Evolutionary conservation across 1,140 invertebrate genomes (phyloP), one percentile per base, ranked within the genome.

Genomic region (Musca domestica): DNA sequence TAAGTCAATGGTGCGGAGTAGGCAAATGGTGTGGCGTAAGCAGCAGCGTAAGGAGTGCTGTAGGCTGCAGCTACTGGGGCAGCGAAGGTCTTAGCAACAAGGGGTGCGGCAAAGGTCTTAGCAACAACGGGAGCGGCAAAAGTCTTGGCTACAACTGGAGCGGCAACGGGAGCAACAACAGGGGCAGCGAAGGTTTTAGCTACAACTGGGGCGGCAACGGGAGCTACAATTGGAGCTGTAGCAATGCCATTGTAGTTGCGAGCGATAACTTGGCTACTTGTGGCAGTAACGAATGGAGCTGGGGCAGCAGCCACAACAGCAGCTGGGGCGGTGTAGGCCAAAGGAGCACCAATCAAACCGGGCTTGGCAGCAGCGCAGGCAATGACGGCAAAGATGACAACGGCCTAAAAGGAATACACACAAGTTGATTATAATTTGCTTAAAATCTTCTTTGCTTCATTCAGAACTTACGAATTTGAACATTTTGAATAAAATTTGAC

Each of bases 261-360:
- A 61, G 82, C 80, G 66, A 84, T 74, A 48, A 81, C 78, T 67
- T 85, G 84, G 54, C 82, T 84, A 68, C 83, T 84, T 66, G 76
- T 77, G 17, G 84, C 83, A 6, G 83, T 83, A 14, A 84, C 80
- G 27, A 82, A 67, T n/a, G n/a, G n/a, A n/a, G n/a, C n/a, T n/a
- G n/a, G 73, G 0, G 75, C 70, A 14, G 80, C 70, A 9, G 78
- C 76, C 9, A 76, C 76, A 10, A 71, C 72, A 7, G 78, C 71
- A 25, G 74, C 74, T 17, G 73, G 71, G 41, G 46, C 75, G 2
- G 76, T 68, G 17, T 75, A 76, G 15, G 76, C 74, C 20, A 76
- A 67, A 9, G 80, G 77, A 51, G 74, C 83, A 41, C n/a, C 72
- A 15, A 79, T 41, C 19, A 78, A 34, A 67, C 76, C 76, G 4